These are phyloP conservation scores for Hypselothyrea guttata DNA, from an alignment of 2,888 invertebrate species.

Conservation along the genomic window DNA sequence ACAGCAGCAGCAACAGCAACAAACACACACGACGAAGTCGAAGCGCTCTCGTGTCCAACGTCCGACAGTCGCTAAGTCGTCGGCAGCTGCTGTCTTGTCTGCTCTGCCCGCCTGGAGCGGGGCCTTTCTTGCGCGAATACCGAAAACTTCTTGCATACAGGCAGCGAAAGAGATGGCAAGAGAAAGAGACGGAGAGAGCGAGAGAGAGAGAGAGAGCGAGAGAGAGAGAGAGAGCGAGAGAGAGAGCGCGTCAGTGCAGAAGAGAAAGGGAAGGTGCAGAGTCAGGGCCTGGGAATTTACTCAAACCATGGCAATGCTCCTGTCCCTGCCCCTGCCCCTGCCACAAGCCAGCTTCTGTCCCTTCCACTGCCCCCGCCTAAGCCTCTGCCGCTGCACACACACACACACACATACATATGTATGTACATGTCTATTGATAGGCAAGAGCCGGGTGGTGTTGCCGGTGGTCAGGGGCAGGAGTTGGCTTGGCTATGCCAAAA, in stretches of 20 bases:
- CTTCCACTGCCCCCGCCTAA: constrained; percentile 26
- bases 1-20: constrained; percentile 10
- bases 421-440: too few relatives aligned
- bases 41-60: constrained; percentile 40
- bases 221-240: constrained; percentile 1
- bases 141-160: constrained; percentile 69
- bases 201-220: constrained; percentile 6
- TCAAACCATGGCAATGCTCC: background rate
- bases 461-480: too few relatives aligned
- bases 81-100: constrained; percentile 59
- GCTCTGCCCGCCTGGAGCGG: constrained; percentile 67
- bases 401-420: too few relatives aligned
- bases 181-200: constrained; percentile 10
- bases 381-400: too few relatives aligned
- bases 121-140: constrained; percentile 78
- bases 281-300: constrained; percentile 48
- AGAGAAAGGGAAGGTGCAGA: constrained; percentile 12
- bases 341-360: constrained; percentile 34
- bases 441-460: too few relatives aligned
- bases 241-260: background rate
- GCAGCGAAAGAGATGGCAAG: constrained; percentile 22
- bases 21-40: constrained; percentile 21
- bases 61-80: constrained; percentile 29
- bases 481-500: constrained; percentile 60
- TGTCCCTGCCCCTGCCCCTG: constrained; percentile 37